phyloP scores from a whole-genome alignment of 2,888 invertebrate genomes.

The Lasioglossum calceatum region DNA sequence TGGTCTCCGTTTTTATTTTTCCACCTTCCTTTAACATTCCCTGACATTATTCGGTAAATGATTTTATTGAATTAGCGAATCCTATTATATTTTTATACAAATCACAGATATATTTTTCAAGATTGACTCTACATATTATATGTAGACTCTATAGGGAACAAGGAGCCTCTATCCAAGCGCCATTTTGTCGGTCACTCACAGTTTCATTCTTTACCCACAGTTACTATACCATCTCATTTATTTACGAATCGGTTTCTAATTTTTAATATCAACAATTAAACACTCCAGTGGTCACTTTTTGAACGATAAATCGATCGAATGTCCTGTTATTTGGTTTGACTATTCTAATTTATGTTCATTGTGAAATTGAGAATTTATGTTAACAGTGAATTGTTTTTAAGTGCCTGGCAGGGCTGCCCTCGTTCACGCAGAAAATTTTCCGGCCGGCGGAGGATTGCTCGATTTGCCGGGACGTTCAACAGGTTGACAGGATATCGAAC shows the following conservation, averaged over 20 bases:
- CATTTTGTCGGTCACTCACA: no score
- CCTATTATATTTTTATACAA: no score
- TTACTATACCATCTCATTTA: no score
- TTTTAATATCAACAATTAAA: not conserved
- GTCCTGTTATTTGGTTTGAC: no score
- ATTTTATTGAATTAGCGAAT: no score
- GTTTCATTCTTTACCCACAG: no score
- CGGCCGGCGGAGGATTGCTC: conserved; percentile 93
- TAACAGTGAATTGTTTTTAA: conserved; percentile 49
- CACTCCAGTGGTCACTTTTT: not conserved
- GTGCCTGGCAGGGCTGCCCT: conserved; percentile 78
- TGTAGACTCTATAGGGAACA: not conserved
- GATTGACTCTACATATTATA: no score
- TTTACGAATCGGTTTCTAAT: not conserved
- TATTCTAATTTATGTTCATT: not conserved
- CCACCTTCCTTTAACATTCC: not conserved
- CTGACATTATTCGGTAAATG: not conserved
- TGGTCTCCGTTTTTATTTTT: not conserved
- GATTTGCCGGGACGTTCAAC: conserved; percentile 89
- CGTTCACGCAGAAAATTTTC: conserved; percentile 84
- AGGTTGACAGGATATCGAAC: conserved; percentile 88
- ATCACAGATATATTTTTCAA: not conserved
- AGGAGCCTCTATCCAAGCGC: not conserved
- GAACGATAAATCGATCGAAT: not conserved
- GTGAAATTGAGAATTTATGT: not conserved